Percentiles rank a stretch among this genome's conserved stretches.
Conservation (phyloP, 1,140 invertebrate genomes). For the Polypedilum vanderplanki region DNA sequence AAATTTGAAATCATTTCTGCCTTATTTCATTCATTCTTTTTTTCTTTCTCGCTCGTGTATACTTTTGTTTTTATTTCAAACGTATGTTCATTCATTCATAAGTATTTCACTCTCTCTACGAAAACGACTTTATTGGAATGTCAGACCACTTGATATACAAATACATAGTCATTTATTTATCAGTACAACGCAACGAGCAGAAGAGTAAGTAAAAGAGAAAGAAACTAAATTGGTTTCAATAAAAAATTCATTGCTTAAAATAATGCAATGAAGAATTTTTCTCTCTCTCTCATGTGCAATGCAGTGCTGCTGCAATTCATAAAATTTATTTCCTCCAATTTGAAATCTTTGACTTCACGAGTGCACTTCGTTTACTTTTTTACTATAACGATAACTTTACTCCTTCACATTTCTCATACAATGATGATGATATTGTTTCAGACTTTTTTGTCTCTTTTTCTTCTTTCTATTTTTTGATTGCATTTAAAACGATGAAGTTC, state of each 20-base stretch:
- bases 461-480: background rate
- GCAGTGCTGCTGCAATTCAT: background rate
- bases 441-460: background rate
- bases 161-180: background rate
- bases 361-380: background rate
- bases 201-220: background rate
- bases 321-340: constrained; percentile 2
- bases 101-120: background rate
- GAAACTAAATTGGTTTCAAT: constrained; percentile 23
- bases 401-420: background rate
- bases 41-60: background rate
- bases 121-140: constrained; percentile 17
- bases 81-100: background rate
- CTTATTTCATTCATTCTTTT: constrained; percentile 12
- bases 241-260: constrained; percentile 11
- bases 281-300: too few species aligned
- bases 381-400: background rate
- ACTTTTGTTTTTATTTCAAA: background rate
- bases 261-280: background rate
- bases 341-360: background rate
- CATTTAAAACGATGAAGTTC: background rate
- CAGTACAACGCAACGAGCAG: background rate
- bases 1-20: background rate
- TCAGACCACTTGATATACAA: constrained; percentile 20
- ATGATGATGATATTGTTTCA: constrained; percentile 19